phyloP scores from a whole-genome alignment of 2,888 invertebrate genomes.

The Poecilus cupreus region DNA sequence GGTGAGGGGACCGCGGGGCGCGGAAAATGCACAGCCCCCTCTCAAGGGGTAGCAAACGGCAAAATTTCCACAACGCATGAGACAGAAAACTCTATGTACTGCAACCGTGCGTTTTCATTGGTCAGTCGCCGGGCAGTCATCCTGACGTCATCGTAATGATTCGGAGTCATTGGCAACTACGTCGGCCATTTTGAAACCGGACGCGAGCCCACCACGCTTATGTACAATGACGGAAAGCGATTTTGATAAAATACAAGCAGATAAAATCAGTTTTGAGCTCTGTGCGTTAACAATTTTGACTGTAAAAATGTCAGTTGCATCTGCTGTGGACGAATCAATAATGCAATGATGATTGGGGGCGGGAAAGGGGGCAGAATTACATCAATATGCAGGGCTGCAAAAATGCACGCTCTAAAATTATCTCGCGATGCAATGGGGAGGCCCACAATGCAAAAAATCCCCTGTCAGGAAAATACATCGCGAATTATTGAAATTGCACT shows the following conservation, averaged over 20 bases:
- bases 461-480: not conserved
- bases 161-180: conserved; percentile 50
- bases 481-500: not conserved
- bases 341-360: conserved; percentile 50
- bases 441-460: not conserved
- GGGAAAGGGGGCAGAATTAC: conserved; percentile 8
- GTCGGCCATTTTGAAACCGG: conserved; percentile 53
- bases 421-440: not conserved
- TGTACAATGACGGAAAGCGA: conserved; percentile 55
- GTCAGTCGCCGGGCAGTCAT: conserved; percentile 39
- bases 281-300: conserved; percentile 27
- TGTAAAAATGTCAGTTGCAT: conserved; percentile 36
- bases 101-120: conserved; percentile 45
- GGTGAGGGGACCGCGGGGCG: conserved; percentile 12
- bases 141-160: conserved; percentile 56
- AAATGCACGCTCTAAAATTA: conserved; percentile 31
- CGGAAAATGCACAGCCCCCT: not conserved
- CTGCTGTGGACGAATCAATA: conserved; percentile 50
- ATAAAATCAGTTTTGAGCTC: conserved; percentile 49
- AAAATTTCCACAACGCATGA: conserved; percentile 34
- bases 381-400: conserved; percentile 30
- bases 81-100: conserved; percentile 53
- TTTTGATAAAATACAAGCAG: conserved; percentile 31
- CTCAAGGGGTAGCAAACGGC: conserved; percentile 1
- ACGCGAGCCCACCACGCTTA: conserved; percentile 30